Evolutionary conservation across 1,140 invertebrate genomes (phyloP).

Genomic region (Samia ricini): DNA sequence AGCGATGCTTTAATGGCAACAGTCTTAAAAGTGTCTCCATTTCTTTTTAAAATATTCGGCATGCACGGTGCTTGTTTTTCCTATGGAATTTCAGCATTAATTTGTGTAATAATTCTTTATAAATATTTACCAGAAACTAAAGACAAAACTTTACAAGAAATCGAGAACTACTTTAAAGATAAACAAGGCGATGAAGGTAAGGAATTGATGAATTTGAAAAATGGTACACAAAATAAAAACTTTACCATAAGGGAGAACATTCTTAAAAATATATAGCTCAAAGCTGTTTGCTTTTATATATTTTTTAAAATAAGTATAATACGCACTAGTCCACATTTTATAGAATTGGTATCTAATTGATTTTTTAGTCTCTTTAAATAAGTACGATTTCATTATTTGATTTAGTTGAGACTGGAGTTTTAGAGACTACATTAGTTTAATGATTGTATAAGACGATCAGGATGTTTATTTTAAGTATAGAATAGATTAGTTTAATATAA

Average conservation of each 20-base stretch:
- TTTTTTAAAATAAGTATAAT: background rate
- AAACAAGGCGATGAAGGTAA: slow-evolving; percentile 9
- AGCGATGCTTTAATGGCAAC: slow-evolving; percentile 23
- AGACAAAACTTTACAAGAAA: slow-evolving; percentile 35
- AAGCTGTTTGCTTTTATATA: background rate
- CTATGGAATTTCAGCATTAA: slow-evolving; percentile 19
- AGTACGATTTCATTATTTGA: background rate
- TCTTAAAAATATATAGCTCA: background rate
- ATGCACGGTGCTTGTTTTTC: slow-evolving; percentile 28
- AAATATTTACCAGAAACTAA: slow-evolving; percentile 35
- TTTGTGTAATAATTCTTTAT: slow-evolving; percentile 23
- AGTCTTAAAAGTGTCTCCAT: slow-evolving; percentile 27
- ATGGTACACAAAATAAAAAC: slow-evolving; percentile 7
- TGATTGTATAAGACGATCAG: background rate
- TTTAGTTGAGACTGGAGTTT: background rate
- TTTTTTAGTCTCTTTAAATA: background rate
- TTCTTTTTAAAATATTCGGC: slow-evolving; percentile 18
- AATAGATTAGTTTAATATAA: background rate
- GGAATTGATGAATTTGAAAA: slow-evolving; percentile 10
- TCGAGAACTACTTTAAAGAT: slow-evolving; percentile 27
- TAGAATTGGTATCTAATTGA: background rate
- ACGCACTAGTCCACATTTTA: slow-evolving; percentile 1
- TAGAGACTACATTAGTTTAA: background rate
- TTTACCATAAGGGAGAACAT: background rate
- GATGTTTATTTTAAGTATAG: background rate